These are phyloP conservation scores for Syngnathoides biaculeatus DNA, from an alignment of 2,113 vertebrate genomes.

Conservation along the genomic window DNA sequence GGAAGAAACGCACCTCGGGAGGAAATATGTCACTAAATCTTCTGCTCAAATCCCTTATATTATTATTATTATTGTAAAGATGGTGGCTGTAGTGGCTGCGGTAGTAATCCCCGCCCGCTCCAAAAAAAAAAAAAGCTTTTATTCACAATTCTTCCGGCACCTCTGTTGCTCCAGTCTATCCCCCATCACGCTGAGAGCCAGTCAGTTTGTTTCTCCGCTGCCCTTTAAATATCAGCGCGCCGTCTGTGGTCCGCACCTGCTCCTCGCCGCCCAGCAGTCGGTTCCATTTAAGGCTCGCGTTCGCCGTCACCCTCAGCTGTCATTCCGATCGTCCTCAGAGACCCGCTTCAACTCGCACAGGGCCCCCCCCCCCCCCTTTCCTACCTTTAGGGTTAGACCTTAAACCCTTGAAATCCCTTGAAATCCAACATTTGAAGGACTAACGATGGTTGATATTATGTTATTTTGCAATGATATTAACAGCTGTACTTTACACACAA, in stretches of 20 bases:
- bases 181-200: not conserved
- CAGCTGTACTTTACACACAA: not conserved
- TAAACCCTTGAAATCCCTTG: no score
- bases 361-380: no score
- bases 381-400: no score
- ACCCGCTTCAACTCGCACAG: not conserved
- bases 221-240: constrained; percentile 6
- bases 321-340: not conserved
- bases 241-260: constrained; percentile 2
- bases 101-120: not conserved
- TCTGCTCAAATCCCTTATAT: not conserved
- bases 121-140: not conserved
- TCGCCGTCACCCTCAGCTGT: not conserved
- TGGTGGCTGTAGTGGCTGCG: no score
- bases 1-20: not conserved
- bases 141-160: not conserved
- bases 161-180: not conserved
- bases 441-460: not conserved
- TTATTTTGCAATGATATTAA: not conserved
- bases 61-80: not conserved
- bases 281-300: not conserved
- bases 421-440: not conserved
- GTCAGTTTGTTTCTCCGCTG: not conserved
- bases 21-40: not conserved
- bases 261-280: not conserved